Conservation (phyloP, 1,140 invertebrate species). For the Drosophila asahinai region DNA sequence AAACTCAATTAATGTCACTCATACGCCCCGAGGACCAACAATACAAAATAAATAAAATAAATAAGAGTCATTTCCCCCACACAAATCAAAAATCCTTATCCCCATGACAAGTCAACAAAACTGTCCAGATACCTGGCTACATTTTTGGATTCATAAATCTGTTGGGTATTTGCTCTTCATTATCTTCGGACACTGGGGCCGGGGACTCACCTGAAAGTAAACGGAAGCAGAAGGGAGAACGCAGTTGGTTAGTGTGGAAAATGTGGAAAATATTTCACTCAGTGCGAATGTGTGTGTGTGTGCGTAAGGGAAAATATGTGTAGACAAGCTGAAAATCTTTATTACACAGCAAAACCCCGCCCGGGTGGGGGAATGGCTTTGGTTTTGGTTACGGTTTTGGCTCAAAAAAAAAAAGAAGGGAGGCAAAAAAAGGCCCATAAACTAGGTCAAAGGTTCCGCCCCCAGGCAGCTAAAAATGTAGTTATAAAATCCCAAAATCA, state of each 20-base stretch:
- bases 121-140: conserved; percentile 35
- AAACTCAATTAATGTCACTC: conserved; percentile 19
- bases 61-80: background rate
- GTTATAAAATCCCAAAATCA: conserved; percentile 57
- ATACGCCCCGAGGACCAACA: conserved; percentile 1
- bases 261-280: conserved; percentile 34
- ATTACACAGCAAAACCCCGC: conserved; percentile 14
- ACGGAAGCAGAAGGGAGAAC: conserved; percentile 22
- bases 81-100: conserved; percentile 9
- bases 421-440: conserved; percentile 31
- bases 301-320: conserved; percentile 24
- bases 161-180: conserved; percentile 71
- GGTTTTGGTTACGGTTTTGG: conserved; percentile 8
- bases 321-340: conserved; percentile 50
- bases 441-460: conserved; percentile 45
- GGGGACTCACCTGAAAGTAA: conserved; percentile 68
- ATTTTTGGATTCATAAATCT: conserved; percentile 32
- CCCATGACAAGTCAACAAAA: conserved; percentile 20
- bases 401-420: background rate
- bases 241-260: conserved; percentile 35
- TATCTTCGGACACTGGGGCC: conserved; percentile 36
- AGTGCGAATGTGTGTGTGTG: background rate
- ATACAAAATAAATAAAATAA: background rate
- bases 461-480: conserved; percentile 34
- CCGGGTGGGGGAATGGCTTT: conserved; percentile 18